Conservation (phyloP, 1,140 invertebrate genomes). For the Arion vulgaris region DNA sequence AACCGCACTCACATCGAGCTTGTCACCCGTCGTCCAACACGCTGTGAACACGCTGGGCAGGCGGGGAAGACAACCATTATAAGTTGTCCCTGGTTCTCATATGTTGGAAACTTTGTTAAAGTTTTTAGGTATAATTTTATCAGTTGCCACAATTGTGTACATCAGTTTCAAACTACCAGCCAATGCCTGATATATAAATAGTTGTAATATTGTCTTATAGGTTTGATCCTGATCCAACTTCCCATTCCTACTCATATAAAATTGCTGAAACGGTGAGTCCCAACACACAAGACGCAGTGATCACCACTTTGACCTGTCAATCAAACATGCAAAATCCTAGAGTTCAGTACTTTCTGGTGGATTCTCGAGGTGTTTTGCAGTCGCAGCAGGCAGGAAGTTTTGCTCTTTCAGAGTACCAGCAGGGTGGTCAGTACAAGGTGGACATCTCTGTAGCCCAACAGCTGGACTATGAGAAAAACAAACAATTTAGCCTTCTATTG, state of each 20-base stretch:
- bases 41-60: too few relatives aligned
- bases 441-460: conserved; percentile 18
- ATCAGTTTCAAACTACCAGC: too few relatives aligned
- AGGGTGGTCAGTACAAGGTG: conserved; percentile 7
- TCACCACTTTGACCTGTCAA: conserved; percentile 46
- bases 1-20: too few relatives aligned
- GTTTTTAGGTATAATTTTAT: too few relatives aligned
- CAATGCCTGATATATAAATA: not conserved
- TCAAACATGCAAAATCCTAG: conserved; percentile 55
- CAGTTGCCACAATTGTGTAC: too few relatives aligned
- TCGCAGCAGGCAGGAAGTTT: conserved; percentile 29
- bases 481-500: conserved; percentile 21
- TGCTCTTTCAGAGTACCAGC: conserved; percentile 23
- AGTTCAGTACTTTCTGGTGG: conserved; percentile 46
- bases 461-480: conserved; percentile 23
- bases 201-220: not conserved
- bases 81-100: too few relatives aligned
- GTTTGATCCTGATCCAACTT: conserved; percentile 16
- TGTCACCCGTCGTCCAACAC: too few relatives aligned
- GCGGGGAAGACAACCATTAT: too few relatives aligned
- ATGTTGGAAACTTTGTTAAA: too few relatives aligned
- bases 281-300: conserved; percentile 14
- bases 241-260: conserved; percentile 6
- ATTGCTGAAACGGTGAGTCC: conserved; percentile 24
- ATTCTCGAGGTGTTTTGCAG: not conserved